Evolutionary conservation across 2,113 vertebrate species (phyloP), one percentile per base, ranked within the genome.

Genomic region (Microtus montanus): DNA sequence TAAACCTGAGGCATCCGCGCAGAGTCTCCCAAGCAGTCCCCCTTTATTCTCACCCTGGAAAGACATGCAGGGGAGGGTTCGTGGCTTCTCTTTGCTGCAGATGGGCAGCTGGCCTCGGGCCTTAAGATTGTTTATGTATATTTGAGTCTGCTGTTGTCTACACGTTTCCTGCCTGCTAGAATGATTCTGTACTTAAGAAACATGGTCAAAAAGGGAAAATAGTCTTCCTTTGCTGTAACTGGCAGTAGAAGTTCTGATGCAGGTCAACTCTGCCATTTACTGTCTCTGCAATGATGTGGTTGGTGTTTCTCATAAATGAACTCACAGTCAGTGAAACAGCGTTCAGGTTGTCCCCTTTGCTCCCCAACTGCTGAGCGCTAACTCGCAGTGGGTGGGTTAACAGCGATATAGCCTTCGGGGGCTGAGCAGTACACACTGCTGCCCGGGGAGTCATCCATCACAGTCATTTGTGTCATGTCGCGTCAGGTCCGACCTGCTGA

Each of bases 191-290:
- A 26, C 5, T 52, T 87, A 82, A 85, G 15, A 79, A 89, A 94
- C 41, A 68, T 12, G 64, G 71, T 17, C 61, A 52, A 33, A 70
- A 47, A 52, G 82, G 30, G 24, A 75, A 26, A n/a, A 33, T 11
- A 28, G 26, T 61, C 78, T 86, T 52, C 87, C 90, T 54, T 94
- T 92, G 80, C 94, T 86, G 44, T 68, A 66, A 49, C 66, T 92
- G 15, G 26, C 2, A 41, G n/a, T 41, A 5, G 47, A 74, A 41
- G 9, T 68, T 92, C 44, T 61, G 41, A 52, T 79, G 75, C 90
- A 64, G 9, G 41, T 91, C 14, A 19, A 12, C 63, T 84, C 1
- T 38, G 3, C 22, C 9, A 5, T 80, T 61, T 70, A 24, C 84
- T 68, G 0, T 61, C 83, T 83, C 2, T 78, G 19, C 92, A 61